phyloP scores from a whole-genome alignment of 2,797 vertebrate genomes.

The Gymnocypris eckloni region DNA sequence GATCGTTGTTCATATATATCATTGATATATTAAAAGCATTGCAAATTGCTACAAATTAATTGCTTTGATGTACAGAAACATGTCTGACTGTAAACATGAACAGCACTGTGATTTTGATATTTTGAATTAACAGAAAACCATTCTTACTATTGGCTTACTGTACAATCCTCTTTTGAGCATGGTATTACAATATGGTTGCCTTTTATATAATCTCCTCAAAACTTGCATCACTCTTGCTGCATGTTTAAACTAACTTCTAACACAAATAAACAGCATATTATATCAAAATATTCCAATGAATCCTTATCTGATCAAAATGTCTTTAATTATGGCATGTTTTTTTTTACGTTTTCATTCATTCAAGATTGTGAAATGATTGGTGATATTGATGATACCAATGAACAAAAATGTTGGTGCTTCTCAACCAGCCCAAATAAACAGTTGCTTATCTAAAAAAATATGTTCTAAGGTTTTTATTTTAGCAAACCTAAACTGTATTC shows the following conservation, averaged over 20 bases:
- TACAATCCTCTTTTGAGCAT: neutral
- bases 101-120: neutral
- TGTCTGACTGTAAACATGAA: neutral
- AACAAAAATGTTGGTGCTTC: too few relatives aligned
- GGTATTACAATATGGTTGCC: neutral
- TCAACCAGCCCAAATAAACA: too few relatives aligned
- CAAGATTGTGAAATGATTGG: too few relatives aligned
- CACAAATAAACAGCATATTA: neutral
- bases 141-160: neutral
- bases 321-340: too few relatives aligned
- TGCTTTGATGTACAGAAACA: neutral
- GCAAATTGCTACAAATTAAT: neutral
- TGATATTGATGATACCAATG: too few relatives aligned
- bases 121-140: neutral
- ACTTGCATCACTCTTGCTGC: neutral
- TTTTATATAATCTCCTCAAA: neutral
- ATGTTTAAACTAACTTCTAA: neutral
- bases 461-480: too few relatives aligned
- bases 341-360: too few relatives aligned
- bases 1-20: too few relatives aligned
- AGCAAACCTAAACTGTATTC: too few relatives aligned
- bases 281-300: neutral
- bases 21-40: neutral
- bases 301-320: too few relatives aligned
- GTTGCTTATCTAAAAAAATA: too few relatives aligned